phyloP scores from a whole-genome alignment of 2,888 invertebrate species.

The Pelosia muscerda region DNA sequence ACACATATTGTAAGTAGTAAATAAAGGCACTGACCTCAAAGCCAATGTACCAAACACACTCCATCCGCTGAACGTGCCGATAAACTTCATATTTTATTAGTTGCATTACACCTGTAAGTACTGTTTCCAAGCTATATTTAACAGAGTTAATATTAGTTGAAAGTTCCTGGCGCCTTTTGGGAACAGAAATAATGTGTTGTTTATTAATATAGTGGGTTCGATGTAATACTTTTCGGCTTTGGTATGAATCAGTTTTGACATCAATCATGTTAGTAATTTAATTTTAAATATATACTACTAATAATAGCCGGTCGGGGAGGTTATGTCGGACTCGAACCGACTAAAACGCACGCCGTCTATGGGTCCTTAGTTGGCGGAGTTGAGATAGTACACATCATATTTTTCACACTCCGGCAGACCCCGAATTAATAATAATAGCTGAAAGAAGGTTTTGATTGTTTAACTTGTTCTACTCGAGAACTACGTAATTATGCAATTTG shows the following conservation, averaged over 20 bases:
- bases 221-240: no score
- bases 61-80: conserved; percentile 54
- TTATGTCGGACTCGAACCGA: no score
- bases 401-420: no score
- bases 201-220: background rate
- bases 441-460: no score
- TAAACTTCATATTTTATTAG: conserved; percentile 56
- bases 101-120: conserved; percentile 13
- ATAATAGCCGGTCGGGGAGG: no score
- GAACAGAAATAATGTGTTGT: conserved; percentile 8
- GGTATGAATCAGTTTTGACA: no score
- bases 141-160: conserved; percentile 9
- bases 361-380: no score
- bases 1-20: background rate
- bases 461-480: no score
- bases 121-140: conserved; percentile 10
- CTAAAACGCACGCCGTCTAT: no score
- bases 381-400: no score
- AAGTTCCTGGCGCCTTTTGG: conserved; percentile 1
- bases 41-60: conserved; percentile 67
- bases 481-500: no score
- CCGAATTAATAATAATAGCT: no score
- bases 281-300: background rate
- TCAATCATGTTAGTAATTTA: background rate
- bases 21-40: conserved; percentile 35